Percentiles rank a stretch among this genome's conserved stretches.
Evolutionary conservation across 2,113 vertebrate genomes (phyloP).

Genomic region (Aegithalos caudatus): DNA sequence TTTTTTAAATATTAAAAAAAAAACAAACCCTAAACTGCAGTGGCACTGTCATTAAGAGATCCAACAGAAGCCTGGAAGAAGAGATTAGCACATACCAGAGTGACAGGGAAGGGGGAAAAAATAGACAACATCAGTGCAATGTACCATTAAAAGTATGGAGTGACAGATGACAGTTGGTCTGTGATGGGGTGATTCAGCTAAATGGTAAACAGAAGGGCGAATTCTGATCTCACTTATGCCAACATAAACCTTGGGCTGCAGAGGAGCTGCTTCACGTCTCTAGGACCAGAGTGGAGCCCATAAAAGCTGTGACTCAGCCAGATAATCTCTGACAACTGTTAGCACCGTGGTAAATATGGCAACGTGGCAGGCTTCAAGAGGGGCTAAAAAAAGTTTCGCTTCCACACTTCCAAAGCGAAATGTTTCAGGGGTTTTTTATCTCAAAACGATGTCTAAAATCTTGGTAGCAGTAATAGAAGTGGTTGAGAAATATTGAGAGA

Average conservation of each 20-base stretch:
- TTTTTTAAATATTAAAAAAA: not conserved
- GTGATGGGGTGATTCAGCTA: slow-evolving; percentile 69
- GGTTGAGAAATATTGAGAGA: not conserved
- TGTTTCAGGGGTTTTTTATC: not conserved
- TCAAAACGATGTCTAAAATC: not conserved
- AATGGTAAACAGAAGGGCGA: slow-evolving; percentile 63
- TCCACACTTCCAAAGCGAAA: slow-evolving; percentile 9
- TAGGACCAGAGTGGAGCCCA: not conserved
- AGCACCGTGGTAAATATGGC: slow-evolving; percentile 52
- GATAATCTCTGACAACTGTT: slow-evolving; percentile 68
- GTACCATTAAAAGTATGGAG: slow-evolving; percentile 64
- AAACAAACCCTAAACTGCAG: not conserved
- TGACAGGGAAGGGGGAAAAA: slow-evolving; percentile 52
- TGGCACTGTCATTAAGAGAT: not conserved
- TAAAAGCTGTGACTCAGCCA: slow-evolving; percentile 65
- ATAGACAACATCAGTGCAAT: slow-evolving; percentile 63
- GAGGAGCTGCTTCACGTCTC: slow-evolving; percentile 42
- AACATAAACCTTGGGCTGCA: slow-evolving; percentile 60
- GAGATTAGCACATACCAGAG: slow-evolving; percentile 39
- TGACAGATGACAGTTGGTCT: slow-evolving; percentile 69
- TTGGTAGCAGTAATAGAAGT: not conserved
- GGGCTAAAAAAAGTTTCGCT: slow-evolving; percentile 38
- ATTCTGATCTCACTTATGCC: slow-evolving; percentile 55
- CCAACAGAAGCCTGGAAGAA: slow-evolving; percentile 54
- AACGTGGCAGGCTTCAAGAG: slow-evolving; percentile 46